Conservation (phyloP, 2,797 vertebrate genomes). For the Aulostomus chinensis region DNA sequence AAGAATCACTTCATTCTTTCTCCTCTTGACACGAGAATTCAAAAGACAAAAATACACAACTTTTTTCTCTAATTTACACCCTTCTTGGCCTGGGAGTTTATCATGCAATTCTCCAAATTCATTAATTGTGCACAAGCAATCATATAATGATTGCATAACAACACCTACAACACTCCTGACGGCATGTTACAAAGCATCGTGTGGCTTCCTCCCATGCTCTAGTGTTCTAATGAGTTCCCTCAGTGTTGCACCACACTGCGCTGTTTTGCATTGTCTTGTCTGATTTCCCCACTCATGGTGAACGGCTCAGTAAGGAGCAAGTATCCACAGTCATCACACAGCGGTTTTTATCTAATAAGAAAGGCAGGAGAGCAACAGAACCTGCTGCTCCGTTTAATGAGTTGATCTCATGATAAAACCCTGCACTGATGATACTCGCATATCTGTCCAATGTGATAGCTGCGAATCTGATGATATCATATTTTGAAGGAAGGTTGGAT, state of each 20-base stretch:
- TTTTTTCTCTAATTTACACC: too few species aligned
- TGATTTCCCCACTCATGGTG: slow-evolving; percentile 61
- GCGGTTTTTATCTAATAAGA: slow-evolving; percentile 42
- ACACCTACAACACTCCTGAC: slow-evolving; percentile 47
- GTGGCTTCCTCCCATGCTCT: slow-evolving; percentile 54
- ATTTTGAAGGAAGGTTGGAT: slow-evolving; percentile 31
- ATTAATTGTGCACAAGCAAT: slow-evolving; percentile 53
- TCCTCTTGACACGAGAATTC: too few species aligned
- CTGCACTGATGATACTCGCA: slow-evolving; percentile 25
- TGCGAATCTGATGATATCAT: slow-evolving; percentile 15
- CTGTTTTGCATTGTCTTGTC: slow-evolving; percentile 64
- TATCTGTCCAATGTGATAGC: slow-evolving; percentile 20
- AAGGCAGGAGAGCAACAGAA: slow-evolving; percentile 45
- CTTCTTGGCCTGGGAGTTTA: slow-evolving; percentile 1
- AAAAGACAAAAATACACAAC: too few species aligned
- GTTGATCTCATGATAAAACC: slow-evolving; percentile 51
- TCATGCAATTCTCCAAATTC: slow-evolving; percentile 35
- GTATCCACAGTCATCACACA: slow-evolving; percentile 52
- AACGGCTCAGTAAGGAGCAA: slow-evolving; percentile 51
- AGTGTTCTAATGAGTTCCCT: slow-evolving; percentile 69
- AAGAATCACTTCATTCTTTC: neutral
- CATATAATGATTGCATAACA: slow-evolving; percentile 60
- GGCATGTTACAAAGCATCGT: slow-evolving; percentile 50
- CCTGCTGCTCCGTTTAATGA: slow-evolving; percentile 56
- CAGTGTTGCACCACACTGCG: slow-evolving; percentile 56